These are phyloP conservation scores for Melanerpes formicivorus DNA, from an alignment of 2,113 vertebrate genomes.

Conservation along the genomic window DNA sequence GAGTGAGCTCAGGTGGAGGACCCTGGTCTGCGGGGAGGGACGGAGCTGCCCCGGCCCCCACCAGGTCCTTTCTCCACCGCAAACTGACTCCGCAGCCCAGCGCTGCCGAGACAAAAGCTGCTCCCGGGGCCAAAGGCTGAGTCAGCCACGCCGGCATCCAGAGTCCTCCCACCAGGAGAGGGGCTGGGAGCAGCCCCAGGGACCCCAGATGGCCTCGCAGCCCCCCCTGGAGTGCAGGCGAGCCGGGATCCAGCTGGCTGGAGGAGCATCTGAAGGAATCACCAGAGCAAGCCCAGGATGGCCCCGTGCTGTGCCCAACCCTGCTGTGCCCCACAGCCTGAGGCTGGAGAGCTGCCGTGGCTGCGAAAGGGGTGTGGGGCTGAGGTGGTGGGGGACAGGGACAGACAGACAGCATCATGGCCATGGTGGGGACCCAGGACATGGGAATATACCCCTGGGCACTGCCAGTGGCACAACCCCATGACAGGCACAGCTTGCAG, in stretches of 20 bases:
- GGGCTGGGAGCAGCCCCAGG: constrained; percentile 44
- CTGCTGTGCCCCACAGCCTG: not conserved
- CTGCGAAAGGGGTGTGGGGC: not conserved
- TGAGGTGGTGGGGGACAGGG: not conserved
- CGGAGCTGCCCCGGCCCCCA: not conserved
- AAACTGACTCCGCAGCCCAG: not conserved
- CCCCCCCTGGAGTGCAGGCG: not conserved
- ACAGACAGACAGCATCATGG: not conserved
- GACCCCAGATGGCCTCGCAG: not conserved
- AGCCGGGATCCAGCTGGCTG: rapidly evolving
- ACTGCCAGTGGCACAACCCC: not conserved
- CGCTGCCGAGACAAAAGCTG: constrained; percentile 52
- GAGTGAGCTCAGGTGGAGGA: not conserved
- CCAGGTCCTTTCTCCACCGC: constrained; percentile 4
- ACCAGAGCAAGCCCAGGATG: rapidly evolving
- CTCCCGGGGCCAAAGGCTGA: constrained; percentile 63
- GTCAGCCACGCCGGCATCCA: constrained; percentile 51
- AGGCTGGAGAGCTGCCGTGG: not conserved
- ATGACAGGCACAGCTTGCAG: rapidly evolving
- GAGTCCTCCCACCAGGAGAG: constrained; percentile 54
- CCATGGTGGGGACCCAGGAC: not conserved
- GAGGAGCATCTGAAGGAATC: not conserved
- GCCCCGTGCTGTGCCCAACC: not conserved
- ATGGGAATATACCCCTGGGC: rapidly evolving
- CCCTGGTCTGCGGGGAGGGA: not conserved